Base-by-base conservation (phyloP, 2,888 invertebrate genomes). In the Scotopteryx bipunctaria region DNA sequence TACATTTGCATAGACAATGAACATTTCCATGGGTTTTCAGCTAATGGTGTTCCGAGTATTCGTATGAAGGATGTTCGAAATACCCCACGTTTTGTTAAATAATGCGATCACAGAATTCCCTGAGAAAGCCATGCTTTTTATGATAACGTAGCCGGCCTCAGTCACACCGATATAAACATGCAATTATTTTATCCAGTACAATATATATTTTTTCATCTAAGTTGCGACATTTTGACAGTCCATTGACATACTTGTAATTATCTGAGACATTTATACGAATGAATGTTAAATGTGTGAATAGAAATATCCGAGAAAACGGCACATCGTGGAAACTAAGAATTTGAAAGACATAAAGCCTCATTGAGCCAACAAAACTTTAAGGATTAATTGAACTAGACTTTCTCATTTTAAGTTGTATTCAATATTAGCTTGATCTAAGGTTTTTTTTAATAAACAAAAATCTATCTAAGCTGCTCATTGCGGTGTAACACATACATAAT, bases 1-100 rank as follows among this genome's bases (percentile, higher is more conserved):
- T 50, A 50, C 29, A 81, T 84, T 83, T 83, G 79, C 80, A 83
- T 83, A 76, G 61, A 76, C 74, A 82, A 82, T 81, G 71, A 48
- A 36, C 25, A 17, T 40, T 54, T 60, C 66, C 72, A 65, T 71
- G 86, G 84, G 76, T 79, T 85, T 86, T 78, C 84, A 77, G 61
- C 52, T 74, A 71, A 78, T 71, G 61, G 61, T 59, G 66, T 83
- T 84, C 83, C 73, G 21, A 67, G 84, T 81, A 83, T 80, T 78
- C 74, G 64, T 67, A 69, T 68, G 46, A 81, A 83, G 81, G 83
- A 81, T 81, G 76, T 81, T 67, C 66, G 16, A 71, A 79, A 76
- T 75, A 71, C 73, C 72, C 74, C 69, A 63, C 65, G 65, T 69
- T 78, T 75, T 75, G 70, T 72, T 60, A 67, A 73, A 64, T 73